Base-by-base conservation (phyloP, 2,797 vertebrate genomes). In the Sternotherus odoratus region DNA sequence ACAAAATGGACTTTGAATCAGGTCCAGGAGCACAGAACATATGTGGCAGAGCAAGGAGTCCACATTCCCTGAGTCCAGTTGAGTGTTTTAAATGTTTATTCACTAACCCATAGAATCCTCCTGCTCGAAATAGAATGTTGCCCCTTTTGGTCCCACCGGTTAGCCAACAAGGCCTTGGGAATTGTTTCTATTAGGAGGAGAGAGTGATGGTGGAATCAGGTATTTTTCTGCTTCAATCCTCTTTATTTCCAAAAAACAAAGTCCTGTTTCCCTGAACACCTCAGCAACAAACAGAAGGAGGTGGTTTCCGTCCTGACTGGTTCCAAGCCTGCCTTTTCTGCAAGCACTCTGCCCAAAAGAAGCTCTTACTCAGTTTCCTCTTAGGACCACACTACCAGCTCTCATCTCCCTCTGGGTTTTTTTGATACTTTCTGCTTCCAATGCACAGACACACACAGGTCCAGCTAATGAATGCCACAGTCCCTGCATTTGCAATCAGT, bases 401-500 rank as follows among this genome's bases (percentile, higher is more conserved):
- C 23, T 24, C 24, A 46, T 49, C 26, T 0, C 66, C 79, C 24
- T 17, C n/a, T 66, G 33, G 60, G 60, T 66, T 66, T 66, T 36
- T 17, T 66, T 66, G 33, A 33, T 36, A n/a, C 19, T 56, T 28
- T 69, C 30, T 69, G 12, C 36, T 85, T 56, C 50, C 66, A 33
- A 33, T 50, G 12, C 30, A 39, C 3, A 19, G 53, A 66, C 11
- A 4, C 39, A 9, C 5, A 77, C 53, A 78, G 4, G 16, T 75
- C 10, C 57, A 43, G 33, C 17, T 78, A 50, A 87, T 53, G 6
- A 33, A 36, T 10, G 4, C 13, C 7, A 11, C 30, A 56, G 16
- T 2, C 3, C 8, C 63, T 26, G 6, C 0, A 60, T 5, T 39
- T 79, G 4, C 5, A 56, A 23, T 13, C 86, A 85, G 16, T 21